Evolutionary conservation across 1,140 invertebrate species (phyloP), one percentile per base, ranked within the genome.

Genomic region (Ridgeia piscesae): DNA sequence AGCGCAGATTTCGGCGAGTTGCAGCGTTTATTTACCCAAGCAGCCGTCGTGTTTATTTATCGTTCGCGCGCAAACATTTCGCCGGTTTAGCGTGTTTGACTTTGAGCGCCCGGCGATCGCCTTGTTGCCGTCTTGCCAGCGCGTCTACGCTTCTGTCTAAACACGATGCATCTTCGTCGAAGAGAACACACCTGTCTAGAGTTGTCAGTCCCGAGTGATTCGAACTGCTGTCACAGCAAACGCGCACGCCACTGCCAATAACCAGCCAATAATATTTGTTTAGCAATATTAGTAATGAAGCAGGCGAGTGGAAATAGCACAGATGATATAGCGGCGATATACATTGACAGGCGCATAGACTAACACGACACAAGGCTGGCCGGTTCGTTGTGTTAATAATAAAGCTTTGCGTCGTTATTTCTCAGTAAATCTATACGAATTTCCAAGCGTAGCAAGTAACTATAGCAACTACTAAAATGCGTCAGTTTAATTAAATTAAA

Each of bases 21-120:
- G 58, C 58, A 77, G 58, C 58, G 58, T 77, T 77, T 77, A 77
- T 77, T 77, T 77, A 77, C 58, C 58, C 58, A 77, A 77, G 58
- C 58, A 77, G 58, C 58, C 58, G 58, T 9, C 58, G 58, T 77
- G 58, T 77, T 77, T 77, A 77, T 77, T 77, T 77, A 77, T 77
- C 58, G 58, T 77, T 77, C 58, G 11, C 58, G 58, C 58, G 58
- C 58, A 77, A 77, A 77, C 58, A 77, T 77, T 77, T 77, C 58
- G 58, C 58, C 58, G 58, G 58, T 31, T 77, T 77, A 77, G 58
- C 4, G 58, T 77, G 58, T 77, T 77, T 77, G 58, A 77, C 58
- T 77, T 77, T 77, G 58, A 77, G 58, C 58, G 58, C 2, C 27
- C 58, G 58, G 11, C 58, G 17, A 31, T 21, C 58, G 58, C 58